Evolutionary conservation across 2,888 invertebrate genomes (phyloP), one percentile per base, ranked within the genome.

Genomic region (Brenthis ino): DNA sequence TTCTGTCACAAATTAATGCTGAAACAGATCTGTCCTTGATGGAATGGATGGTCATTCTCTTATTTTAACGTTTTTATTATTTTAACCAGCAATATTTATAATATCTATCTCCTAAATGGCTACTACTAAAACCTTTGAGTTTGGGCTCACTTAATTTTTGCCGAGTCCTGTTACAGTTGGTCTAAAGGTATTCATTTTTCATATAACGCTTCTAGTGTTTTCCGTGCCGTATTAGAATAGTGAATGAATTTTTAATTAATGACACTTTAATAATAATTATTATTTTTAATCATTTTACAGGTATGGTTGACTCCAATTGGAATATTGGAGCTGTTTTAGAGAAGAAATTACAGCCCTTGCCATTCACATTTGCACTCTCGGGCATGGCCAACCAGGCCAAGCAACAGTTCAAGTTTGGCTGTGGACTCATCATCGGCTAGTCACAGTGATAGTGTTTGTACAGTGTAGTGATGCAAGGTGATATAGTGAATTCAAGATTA

Each of bases 331-430:
- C 97, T 0, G 97, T 98, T 2, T 88, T 99, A 79, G 99, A 99
- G 89, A 99, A 99, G 93, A 97, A 97, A 85, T 93, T 99, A 54
- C 95, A 95, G 77, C 99, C 99, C 1, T 92, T 99, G 80, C 99
- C 99, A 58, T 98, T 99, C 91, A 97, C 98, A 11, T 96, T 99
- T 81, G 96, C 97, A 6, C 94, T 99, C 54, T 98, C 98, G 77
- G 99, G 98, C 67, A 95, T 97, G 91, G 94, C 98, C 80, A 99
- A 98, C 94, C 99, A 99, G 85, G 95, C 95, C 72, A 99, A 99
- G 88, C 96, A 96, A 84, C 96, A 97, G 83, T 98, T 98, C 91
- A 96, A 97, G 88, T 96, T 99, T 80, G 99, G 99, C 76, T 96
- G 98, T 82, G 99, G 99, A 71, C 95, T 99, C 79, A 96, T 99